Evolutionary conservation across 2,797 vertebrate species (phyloP).

Genomic region (Lagodon rhomboides): DNA sequence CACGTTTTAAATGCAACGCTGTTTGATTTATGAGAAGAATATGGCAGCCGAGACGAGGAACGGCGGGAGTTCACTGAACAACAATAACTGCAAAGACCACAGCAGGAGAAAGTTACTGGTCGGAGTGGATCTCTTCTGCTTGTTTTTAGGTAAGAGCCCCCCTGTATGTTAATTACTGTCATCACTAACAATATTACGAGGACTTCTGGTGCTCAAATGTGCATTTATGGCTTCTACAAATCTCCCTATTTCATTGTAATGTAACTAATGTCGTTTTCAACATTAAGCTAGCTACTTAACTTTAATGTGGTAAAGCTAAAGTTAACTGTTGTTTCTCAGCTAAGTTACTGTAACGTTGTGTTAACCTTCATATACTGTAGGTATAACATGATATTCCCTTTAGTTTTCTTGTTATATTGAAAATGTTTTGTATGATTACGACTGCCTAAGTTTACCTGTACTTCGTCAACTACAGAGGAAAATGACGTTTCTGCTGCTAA

Average conservation of each 20-base stretch:
- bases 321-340: no score
- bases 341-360: no score
- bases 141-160: conserved; percentile 89
- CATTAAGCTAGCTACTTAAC: no score
- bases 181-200: not conserved
- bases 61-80: conserved; percentile 90
- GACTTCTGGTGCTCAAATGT: no score
- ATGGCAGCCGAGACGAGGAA: conserved; percentile 93
- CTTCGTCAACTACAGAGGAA: no score
- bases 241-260: not conserved
- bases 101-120: conserved; percentile 92
- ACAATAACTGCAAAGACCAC: conserved; percentile 88
- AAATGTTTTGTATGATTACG: no score
- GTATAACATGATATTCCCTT: no score
- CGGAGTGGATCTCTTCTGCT: conserved; percentile 93
- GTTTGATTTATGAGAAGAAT: conserved; percentile 93
- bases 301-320: no score
- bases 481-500: not conserved
- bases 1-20: conserved; percentile 84
- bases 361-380: no score
- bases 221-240: not conserved
- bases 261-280: no score
- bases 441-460: no score
- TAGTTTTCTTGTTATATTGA: no score
- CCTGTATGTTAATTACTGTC: not conserved